These are phyloP conservation scores for Synchiropus splendidus DNA, from an alignment of 2,113 vertebrate genomes.

Conservation along the genomic window DNA sequence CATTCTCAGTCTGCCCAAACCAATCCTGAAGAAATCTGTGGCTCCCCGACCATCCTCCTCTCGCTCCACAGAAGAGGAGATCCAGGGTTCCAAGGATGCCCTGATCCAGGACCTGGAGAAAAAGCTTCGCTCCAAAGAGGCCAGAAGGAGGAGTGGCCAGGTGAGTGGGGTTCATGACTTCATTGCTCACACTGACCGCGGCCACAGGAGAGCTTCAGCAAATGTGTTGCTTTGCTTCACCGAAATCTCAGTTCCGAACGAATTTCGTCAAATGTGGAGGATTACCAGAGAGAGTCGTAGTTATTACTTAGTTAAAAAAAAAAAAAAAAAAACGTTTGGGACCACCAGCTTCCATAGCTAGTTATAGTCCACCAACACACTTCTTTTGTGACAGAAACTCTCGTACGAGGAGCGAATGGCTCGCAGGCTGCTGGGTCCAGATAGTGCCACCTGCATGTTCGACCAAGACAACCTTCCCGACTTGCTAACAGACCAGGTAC, in stretches of 20 bases:
- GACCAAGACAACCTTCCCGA: constrained; percentile 71
- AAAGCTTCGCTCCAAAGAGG: constrained; percentile 84
- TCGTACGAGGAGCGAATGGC: constrained; percentile 95
- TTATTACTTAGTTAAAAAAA: background rate
- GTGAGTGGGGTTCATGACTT: constrained; percentile 40
- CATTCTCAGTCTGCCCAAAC: constrained; percentile 69
- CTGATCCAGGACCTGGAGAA: constrained; percentile 93
- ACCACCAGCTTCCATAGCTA: too few species aligned
- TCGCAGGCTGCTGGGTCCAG: constrained; percentile 85
- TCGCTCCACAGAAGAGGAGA: constrained; percentile 81
- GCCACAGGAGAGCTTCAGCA: too few species aligned
- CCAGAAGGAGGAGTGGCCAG: constrained; percentile 79
- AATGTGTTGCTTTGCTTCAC: too few species aligned
- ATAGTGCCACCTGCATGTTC: constrained; percentile 75
- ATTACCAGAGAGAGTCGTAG: too few species aligned
- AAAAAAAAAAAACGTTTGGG: background rate
- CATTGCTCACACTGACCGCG: too few species aligned
- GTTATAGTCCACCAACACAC: background rate
- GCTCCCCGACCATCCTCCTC: constrained; percentile 66
- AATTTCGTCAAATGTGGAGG: too few species aligned
- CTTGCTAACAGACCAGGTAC: constrained; percentile 75
- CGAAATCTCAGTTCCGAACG: too few species aligned
- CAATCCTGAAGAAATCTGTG: constrained; percentile 72
- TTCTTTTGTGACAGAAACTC: constrained; percentile 64
- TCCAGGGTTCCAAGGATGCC: constrained; percentile 91